phyloP scores from a whole-genome alignment of 2,797 vertebrate species.

The Tinamus major region DNA sequence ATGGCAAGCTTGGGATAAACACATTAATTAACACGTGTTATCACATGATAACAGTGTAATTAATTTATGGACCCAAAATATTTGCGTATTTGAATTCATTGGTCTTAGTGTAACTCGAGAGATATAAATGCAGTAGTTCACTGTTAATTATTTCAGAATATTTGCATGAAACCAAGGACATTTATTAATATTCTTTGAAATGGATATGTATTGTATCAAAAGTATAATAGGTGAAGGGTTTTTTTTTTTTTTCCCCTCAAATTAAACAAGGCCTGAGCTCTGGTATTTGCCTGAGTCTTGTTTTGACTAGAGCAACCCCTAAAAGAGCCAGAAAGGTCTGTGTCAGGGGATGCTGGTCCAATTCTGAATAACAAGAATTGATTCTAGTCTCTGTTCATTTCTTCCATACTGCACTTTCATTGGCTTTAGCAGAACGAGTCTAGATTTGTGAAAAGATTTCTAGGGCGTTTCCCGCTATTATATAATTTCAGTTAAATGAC shows the following conservation, averaged over 20 bases:
- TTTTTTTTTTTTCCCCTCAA: not conserved
- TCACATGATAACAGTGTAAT: not conserved
- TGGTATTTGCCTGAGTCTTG: not conserved
- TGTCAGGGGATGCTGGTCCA: not conserved
- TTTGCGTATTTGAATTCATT: not conserved
- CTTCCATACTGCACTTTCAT: not conserved
- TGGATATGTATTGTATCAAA: not conserved
- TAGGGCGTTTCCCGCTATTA: not conserved
- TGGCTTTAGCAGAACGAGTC: not conserved
- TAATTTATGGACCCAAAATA: not conserved
- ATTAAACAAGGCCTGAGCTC: not conserved
- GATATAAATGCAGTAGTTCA: not conserved
- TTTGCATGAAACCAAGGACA: not conserved
- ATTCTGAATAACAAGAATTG: not conserved
- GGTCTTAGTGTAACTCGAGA: not conserved
- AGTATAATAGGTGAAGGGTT: not conserved
- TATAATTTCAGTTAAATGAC: not conserved
- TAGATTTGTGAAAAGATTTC: not conserved
- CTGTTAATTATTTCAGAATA: not conserved
- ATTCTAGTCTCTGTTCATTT: not conserved
- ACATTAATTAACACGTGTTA: not conserved
- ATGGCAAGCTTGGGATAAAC: not conserved
- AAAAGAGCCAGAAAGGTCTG: not conserved
- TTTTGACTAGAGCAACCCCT: not conserved
- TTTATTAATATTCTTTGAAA: not conserved